These are phyloP conservation scores for Nothocercus julius DNA, from an alignment of 2,113 vertebrate genomes.

Conservation along the genomic window DNA sequence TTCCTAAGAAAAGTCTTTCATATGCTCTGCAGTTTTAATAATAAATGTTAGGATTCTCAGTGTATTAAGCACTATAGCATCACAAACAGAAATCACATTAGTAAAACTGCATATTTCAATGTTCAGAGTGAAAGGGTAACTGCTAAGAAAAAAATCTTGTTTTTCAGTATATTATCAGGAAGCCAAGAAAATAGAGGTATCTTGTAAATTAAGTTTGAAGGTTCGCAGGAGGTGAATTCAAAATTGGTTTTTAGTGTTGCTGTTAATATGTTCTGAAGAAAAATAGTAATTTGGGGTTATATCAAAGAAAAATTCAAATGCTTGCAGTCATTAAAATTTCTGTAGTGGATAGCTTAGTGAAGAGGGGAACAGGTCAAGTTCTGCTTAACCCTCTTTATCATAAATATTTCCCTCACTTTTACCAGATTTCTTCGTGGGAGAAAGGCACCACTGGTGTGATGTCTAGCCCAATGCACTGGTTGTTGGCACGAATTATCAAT, in stretches of 20 bases:
- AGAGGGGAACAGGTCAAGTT: not conserved
- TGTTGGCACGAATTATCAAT: not conserved
- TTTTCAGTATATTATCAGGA: not conserved
- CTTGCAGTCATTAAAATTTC: not conserved
- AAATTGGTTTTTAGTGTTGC: not conserved
- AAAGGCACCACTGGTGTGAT: not conserved
- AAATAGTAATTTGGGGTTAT: not conserved
- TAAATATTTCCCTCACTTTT: not conserved
- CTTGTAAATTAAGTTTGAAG: not conserved
- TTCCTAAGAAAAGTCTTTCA: constrained; percentile 22
- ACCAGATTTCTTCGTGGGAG: not conserved
- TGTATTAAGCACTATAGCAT: not conserved
- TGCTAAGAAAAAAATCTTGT: not conserved
- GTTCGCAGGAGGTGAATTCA: not conserved
- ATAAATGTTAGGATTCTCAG: not conserved
- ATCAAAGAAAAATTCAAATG: not conserved
- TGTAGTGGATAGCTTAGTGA: not conserved
- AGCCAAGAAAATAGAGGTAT: not conserved
- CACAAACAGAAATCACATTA: not conserved
- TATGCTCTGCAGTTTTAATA: not conserved
- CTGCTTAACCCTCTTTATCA: not conserved
- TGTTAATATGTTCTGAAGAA: not conserved
- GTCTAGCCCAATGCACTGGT: rapidly evolving
- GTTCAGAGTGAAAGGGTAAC: not conserved
- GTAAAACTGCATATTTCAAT: not conserved